Evolutionary conservation across 2,888 invertebrate genomes (phyloP), one percentile per base, ranked within the genome.

Genomic region (Gymnoscelis rufifasciata): DNA sequence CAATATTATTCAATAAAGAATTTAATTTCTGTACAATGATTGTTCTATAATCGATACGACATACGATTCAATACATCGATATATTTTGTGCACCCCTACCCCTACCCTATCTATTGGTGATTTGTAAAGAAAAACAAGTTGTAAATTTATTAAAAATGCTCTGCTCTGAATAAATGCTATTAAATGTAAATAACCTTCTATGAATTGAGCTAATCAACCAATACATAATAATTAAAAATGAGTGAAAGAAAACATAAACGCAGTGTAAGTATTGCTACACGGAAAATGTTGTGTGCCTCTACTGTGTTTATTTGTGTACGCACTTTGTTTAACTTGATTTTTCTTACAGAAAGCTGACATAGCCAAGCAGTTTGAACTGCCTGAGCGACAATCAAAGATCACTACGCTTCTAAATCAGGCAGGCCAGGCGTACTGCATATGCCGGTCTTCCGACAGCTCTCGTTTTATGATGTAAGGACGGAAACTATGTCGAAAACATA

Each of bases 391-490:
- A 72, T 96, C 96, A 14, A 96, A 96, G 87, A 96, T 96, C 50
- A 95, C 95, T 7, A 93, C 95, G 1, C 88, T 96, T 44, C 82
- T 96, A 38, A 95, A 95, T 74, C 95, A 96, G 78, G 96, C 95
- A 71, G 95, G 95, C 4, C 95, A 96, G 82, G 95, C 95, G 0
- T 99, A 98, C 75, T 99, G 98, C 74, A 94, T 98, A 61, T 98
- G 98, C 73, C 91, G 97, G 31, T 95, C 97, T 5, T 95, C 97
- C 0, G 98, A 98, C 72, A 96, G 96, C 58, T 95, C 95, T 1
- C 90, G 97, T 38, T 98, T 98, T 80, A 98, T 98, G 98, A 98
- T 98, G 95, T 95, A 81, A 90, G 92, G 82, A 44, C n/a, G 26
- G 27, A 46, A 39, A 27, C 36, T 19, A 27, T 14, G 12, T 1